Evolutionary conservation across 2,888 invertebrate species (phyloP), one percentile per base, ranked within the genome.

Genomic region (Dioctria linearis): DNA sequence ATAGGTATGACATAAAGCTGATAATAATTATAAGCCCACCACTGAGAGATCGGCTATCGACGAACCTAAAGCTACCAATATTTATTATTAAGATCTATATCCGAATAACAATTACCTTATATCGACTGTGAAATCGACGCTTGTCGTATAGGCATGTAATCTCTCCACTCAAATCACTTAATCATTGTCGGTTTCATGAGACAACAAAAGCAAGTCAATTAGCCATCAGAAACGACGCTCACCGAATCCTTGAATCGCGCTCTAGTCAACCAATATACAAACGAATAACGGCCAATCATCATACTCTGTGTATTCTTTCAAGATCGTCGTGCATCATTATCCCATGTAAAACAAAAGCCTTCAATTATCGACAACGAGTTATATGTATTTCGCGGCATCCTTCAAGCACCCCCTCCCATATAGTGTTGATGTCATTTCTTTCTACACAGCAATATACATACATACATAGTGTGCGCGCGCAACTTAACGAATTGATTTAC

Each of bases 401-500:
- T 11, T 1, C n/a, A n/a, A 54, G n/a, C 54, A 2, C n/a, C 54
- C 4, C 54, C 54, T 1, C 25, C 25, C 25, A 25, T 25, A 25
- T 25, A 54, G n/a, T 54, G 54, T n/a, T 4, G 54, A 11, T 54
- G 54, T 54, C n/a, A n/a, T 54, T n/a, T 25, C 25, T 25, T 25
- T 11, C 54, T 4, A 11, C 3, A 54, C 11, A 11, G 54, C 3
- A 54, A 54, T 54, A 54, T 5, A 54, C 8, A 11, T n/a, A n/a
- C n/a, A n/a, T n/a, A n/a, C n/a, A n/a, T n/a, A n/a, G 25, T 25
- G 25, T 54, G 54, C 54, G 54, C 54, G 54, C 54, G n/a, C 54
- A 54, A 54, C 54, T 54, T 54, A 54, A 54, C 54, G 54, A 54
- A 54, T 54, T 78, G 81, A 81, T 81, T 81, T 81, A 78, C 78